A percentile compares a stretch with the other conserved stretches of the same genome.
Evolutionary conservation across 1,140 invertebrate genomes (phyloP).

Genomic region (Aphis gossypii): DNA sequence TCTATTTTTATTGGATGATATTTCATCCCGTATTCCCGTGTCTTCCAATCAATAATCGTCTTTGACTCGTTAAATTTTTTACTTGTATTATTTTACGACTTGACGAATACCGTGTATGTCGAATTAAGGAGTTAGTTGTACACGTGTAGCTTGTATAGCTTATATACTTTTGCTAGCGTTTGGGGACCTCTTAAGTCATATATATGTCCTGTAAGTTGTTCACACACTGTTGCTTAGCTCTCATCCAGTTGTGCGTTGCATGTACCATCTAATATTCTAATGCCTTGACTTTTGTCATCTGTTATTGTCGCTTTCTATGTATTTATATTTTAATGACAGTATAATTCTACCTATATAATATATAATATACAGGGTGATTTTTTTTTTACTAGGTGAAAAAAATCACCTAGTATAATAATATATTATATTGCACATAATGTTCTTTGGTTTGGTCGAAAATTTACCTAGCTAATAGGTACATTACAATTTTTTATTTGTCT

Average conservation of each 20-base stretch:
- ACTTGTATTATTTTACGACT: not conserved
- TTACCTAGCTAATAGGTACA: not conserved
- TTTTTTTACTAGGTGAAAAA: too few relatives aligned
- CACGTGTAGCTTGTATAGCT: too few relatives aligned
- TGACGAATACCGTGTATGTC: not conserved
- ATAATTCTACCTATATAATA: too few relatives aligned
- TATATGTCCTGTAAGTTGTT: not conserved
- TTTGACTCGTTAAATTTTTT: not conserved
- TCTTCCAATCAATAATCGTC: not conserved
- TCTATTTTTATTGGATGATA: not conserved
- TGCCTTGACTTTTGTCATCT: too few relatives aligned
- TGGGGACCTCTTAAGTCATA: too few relatives aligned
- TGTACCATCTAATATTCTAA: too few relatives aligned
- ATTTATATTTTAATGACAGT: too few relatives aligned
- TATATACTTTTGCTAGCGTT: too few relatives aligned
- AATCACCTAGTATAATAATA: too few relatives aligned
- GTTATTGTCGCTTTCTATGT: too few relatives aligned
- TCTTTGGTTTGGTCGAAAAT: not conserved
- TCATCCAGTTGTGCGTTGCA: not conserved
- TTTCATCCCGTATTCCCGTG: not conserved
- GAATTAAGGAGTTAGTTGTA: not conserved
- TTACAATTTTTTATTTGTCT: too few relatives aligned
- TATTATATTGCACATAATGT: not conserved
- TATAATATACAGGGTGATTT: too few relatives aligned
- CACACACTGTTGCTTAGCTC: not conserved